phyloP scores from a whole-genome alignment of 2,888 invertebrate genomes.

The Lithodes maja region DNA sequence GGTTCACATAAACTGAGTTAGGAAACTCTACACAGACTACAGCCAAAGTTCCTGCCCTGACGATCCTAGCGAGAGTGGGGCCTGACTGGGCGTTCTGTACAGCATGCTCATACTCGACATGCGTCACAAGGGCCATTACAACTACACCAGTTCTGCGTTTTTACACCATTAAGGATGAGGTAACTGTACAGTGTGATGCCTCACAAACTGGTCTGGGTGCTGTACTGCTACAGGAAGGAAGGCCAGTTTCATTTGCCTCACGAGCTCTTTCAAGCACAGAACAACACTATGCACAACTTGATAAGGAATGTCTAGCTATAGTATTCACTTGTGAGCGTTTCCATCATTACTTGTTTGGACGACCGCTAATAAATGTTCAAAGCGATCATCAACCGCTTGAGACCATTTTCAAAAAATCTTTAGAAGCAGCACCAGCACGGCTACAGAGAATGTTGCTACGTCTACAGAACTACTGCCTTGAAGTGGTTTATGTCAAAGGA shows the following conservation, averaged over 20 bases:
- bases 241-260: slow-evolving; percentile 23
- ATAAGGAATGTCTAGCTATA: slow-evolving; percentile 7
- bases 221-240: slow-evolving; percentile 19
- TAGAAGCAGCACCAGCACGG: slow-evolving; percentile 18
- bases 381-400: slow-evolving; percentile 25
- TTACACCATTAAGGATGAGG: neutral
- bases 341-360: neutral
- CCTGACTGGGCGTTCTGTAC: no score
- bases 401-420: slow-evolving; percentile 25
- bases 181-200: slow-evolving; percentile 25
- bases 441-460: slow-evolving; percentile 8
- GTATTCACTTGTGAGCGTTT: slow-evolving; percentile 21
- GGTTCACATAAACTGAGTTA: no score
- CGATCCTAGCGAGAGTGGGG: no score
- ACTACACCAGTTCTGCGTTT: slow-evolving; percentile 6
- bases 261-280: neutral
- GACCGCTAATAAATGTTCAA: neutral
- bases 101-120: no score
- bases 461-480: neutral
- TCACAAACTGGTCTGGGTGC: slow-evolving; percentile 34
- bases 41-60: no score
- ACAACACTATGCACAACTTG: neutral
- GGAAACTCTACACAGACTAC: no score
- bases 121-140: no score
- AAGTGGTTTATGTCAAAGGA: neutral